Evolutionary conservation across 2,113 vertebrate species (phyloP), one percentile per base, ranked within the genome.

Genomic region (Eurypyga helias): DNA sequence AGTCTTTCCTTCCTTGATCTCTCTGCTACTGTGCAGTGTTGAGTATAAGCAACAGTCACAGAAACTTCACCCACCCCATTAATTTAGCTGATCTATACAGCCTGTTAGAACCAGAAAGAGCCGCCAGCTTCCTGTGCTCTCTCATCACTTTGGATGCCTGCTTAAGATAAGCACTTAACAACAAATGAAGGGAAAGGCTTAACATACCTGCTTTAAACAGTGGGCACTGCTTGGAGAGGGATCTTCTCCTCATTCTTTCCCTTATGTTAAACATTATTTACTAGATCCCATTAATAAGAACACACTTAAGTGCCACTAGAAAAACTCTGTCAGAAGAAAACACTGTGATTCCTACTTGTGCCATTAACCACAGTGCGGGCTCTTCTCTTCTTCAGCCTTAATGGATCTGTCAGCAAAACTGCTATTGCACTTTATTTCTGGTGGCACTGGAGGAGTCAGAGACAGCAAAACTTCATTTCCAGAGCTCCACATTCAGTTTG

Each of bases 401-500:
- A 89, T 41, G 67, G 54, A 77, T 76, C 57, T 88, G 83, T 76
- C 90, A 92, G 86, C 45, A 67, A 69, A 97, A 82, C 52, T 79
- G 31, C 77, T 46, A n/a, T n/a, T 72, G 49, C 87, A 65, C 54
- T 82, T 91, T 43, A 84, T 92, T 96, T 71, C 92, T 92, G 72
- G 90, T 95, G 80, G 43, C 86, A 84, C 24, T 29, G n/a, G 38
- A 93, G 79, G 61, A 96, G 62, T 72, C 41, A 19, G 51, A 90
- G 76, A 75, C 55, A 93, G 92, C 77, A 87, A 61, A 95, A 85
- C 86, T 90, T 96, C 48, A 34, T 95, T 95, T 95, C 19, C 83
- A 93, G 73, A 79, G 67, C 73, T 95, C 57, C n/a, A 41, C 61
- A 92, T 94, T 92, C 83, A 71, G 95, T 61, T 97, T 95, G 80